Conservation (phyloP, 2,888 invertebrate species). For the Diadegma fenestrale region DNA sequence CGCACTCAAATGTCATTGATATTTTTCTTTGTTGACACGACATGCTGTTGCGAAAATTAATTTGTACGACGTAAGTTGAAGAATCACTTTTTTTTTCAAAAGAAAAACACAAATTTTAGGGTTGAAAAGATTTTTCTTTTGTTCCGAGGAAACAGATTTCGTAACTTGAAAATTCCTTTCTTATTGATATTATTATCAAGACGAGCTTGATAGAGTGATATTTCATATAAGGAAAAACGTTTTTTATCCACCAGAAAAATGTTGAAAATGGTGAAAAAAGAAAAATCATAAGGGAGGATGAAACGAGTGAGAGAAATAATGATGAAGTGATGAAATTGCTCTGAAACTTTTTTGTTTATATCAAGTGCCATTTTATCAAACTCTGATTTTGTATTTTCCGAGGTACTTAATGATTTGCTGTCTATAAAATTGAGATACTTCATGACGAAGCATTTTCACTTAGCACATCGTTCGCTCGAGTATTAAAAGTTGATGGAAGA, state of each 20-base stretch:
- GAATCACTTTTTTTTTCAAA: no score
- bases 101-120: neutral
- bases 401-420: conserved; percentile 48
- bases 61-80: no score
- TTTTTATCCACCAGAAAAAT: neutral
- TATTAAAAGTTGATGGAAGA: neutral
- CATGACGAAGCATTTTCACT: conserved; percentile 8
- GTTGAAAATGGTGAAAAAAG: neutral
- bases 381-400: conserved; percentile 15
- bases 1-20: no score
- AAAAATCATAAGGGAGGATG: neutral
- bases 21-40: no score
- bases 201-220: conserved; percentile 42
- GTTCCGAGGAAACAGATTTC: neutral
- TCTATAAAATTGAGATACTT: conserved; percentile 5
- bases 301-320: neutral
- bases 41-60: no score
- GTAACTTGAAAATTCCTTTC: conserved; percentile 40
- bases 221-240: conserved; percentile 15
- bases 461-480: conserved; percentile 16
- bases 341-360: neutral
- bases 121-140: neutral
- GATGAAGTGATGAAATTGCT: neutral
- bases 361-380: conserved; percentile 38
- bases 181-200: conserved; percentile 45